Evolutionary conservation across 2,797 vertebrate genomes (phyloP).

Genomic region (Podargus strigoides): DNA sequence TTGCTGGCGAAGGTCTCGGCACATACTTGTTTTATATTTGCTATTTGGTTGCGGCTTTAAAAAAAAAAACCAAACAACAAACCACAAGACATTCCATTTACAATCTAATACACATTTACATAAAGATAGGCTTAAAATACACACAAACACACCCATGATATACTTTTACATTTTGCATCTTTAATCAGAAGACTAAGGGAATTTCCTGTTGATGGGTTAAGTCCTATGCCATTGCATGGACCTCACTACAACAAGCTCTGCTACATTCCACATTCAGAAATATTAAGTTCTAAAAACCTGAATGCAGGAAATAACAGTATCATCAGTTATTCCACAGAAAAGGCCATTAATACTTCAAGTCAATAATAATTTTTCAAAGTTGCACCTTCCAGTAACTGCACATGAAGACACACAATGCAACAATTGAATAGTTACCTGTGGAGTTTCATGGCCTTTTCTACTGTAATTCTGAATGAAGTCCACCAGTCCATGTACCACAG

Average conservation of each 20-base stretch:
- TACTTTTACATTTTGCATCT: background rate
- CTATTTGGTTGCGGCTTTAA: constrained; percentile 91
- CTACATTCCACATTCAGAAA: background rate
- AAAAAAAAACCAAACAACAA: background rate
- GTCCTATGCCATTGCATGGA: background rate
- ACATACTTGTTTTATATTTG: constrained; percentile 99
- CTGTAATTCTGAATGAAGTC: constrained; percentile 97
- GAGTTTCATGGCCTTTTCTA: constrained; percentile 91
- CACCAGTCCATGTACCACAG: constrained; percentile 92
- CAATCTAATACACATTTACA: background rate
- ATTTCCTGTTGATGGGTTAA: background rate
- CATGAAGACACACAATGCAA: background rate
- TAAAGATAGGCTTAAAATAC: background rate
- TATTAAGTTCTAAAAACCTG: background rate
- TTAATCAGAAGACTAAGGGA: background rate
- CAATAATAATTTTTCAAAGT: background rate
- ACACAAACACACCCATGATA: background rate
- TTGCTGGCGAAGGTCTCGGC: constrained; percentile 93
- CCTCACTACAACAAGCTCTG: background rate
- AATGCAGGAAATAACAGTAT: background rate
- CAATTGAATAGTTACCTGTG: constrained; percentile 77
- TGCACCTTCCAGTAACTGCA: background rate
- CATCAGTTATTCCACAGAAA: background rate
- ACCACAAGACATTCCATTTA: background rate
- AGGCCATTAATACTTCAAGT: background rate